Evolutionary conservation across 2,797 vertebrate genomes (phyloP), one percentile per base, ranked within the genome.

Genomic region (Manis crassicaudata): DNA sequence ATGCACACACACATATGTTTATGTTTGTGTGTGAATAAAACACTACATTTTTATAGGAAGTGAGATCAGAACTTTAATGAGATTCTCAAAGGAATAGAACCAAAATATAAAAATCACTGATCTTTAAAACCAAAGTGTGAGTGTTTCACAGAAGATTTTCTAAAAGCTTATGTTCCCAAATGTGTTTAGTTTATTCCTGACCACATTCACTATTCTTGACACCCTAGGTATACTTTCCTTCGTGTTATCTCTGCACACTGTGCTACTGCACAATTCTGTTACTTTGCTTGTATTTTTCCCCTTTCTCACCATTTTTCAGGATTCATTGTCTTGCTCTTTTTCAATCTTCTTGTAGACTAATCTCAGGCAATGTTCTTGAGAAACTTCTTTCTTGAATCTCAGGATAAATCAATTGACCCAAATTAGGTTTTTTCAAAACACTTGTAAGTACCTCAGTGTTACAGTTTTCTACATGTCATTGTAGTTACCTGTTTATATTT

Each of bases 401-500:
- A 85, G 52, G 46, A 65, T 0, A 5, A 85, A 85, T 70, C 50
- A 70, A 18, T 65, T 60, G 46, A 50, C 27, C 27, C 3, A 65
- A 6, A 68, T 67, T 80, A 65, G 6, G 8, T 13, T 82, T 92
- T 92, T 92, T 92, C 60, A 65, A 27, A 43, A 21, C 4, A 81
- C 16, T 85, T 93, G 0, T 40, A 40, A 84, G 21, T 54, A 63
- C 29, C n/a, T 43, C 25, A 21, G 13, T 76, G 8, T 81, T 90
- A 86, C 82, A 13, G 63, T 50, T 91, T 67, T 79, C 67, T 88
- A 23, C 29, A 58, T 62, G 40, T 32, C 21, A 29, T 25, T 96
- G 16, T 17, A 91, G 11, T 84, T 50, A 58, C 29, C 35, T 90
- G 21, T 80, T 60, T 87, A 25, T 46, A 80, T 91, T 96, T 94